These are phyloP conservation scores for Hedya salicella DNA, from an alignment of 2,888 invertebrate species.

Conservation along the genomic window DNA sequence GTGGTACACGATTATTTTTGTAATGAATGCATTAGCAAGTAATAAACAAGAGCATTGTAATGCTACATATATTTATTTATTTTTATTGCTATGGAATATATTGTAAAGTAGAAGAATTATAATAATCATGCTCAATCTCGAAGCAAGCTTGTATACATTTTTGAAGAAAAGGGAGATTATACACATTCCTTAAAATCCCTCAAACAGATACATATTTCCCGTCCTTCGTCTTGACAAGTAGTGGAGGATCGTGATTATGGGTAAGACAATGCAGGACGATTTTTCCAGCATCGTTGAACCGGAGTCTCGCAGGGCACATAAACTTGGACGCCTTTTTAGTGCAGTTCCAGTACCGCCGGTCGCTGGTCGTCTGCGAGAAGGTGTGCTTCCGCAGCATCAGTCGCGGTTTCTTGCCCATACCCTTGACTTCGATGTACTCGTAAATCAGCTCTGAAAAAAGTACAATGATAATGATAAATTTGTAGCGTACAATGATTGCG, in stretches of 20 bases:
- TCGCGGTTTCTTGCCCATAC: constrained; percentile 52
- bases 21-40: too few species aligned
- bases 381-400: constrained; percentile 54
- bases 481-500: too few species aligned
- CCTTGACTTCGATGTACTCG: constrained; percentile 50
- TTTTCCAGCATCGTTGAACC: constrained; percentile 16
- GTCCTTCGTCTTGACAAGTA: constrained; percentile 7
- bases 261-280: constrained; percentile 5
- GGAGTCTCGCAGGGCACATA: constrained; percentile 44
- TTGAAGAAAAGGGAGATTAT: too few species aligned
- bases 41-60: too few species aligned
- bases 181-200: not conserved
- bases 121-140: too few species aligned
- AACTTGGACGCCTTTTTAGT: constrained; percentile 1
- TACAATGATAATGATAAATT: too few species aligned
- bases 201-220: constrained; percentile 12
- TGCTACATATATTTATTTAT: too few species aligned
- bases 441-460: constrained; percentile 48
- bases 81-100: too few species aligned
- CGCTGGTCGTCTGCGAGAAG: constrained; percentile 61
- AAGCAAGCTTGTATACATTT: too few species aligned
- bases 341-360: constrained; percentile 64
- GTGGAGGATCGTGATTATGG: constrained; percentile 44
- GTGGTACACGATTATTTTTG: too few species aligned
- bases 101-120: too few species aligned